These are phyloP conservation scores for Zaprionus kolodkinae DNA, from an alignment of 1,140 invertebrate genomes.

Conservation along the genomic window DNA sequence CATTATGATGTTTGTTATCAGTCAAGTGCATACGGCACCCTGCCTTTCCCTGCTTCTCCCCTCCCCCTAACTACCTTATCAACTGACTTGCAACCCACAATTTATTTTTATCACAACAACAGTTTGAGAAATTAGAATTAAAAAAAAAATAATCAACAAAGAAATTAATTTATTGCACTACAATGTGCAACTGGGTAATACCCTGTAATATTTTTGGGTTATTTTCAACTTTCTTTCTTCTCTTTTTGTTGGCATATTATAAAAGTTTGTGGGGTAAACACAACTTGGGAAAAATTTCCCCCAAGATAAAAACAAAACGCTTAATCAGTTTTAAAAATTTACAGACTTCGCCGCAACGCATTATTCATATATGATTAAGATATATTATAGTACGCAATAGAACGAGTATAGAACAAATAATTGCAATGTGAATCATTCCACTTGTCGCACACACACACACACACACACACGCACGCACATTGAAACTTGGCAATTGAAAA, in stretches of 20 bases:
- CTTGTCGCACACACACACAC: background rate
- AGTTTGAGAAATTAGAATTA: background rate
- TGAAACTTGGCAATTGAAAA: constrained; percentile 24
- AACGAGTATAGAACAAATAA: background rate
- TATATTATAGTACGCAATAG: background rate
- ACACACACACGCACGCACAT: constrained; percentile 4
- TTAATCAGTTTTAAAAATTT: background rate
- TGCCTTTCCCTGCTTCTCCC: too few species aligned
- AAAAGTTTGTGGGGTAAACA: background rate
- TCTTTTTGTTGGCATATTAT: background rate
- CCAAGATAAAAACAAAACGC: background rate
- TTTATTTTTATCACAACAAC: background rate
- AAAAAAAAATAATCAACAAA: background rate
- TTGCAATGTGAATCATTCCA: constrained; percentile 9
- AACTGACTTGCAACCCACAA: background rate
- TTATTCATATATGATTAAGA: background rate
- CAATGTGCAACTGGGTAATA: background rate
- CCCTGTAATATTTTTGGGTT: background rate
- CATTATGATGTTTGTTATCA: constrained; percentile 15
- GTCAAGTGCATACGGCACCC: constrained; percentile 5
- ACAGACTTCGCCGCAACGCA: background rate
- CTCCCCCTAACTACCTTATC: background rate
- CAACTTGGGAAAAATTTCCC: background rate
- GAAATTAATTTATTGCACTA: background rate
- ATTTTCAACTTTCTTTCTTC: background rate